These are phyloP conservation scores for Lutra lutra DNA, from an alignment of 2,797 vertebrate species.

Conservation along the genomic window DNA sequence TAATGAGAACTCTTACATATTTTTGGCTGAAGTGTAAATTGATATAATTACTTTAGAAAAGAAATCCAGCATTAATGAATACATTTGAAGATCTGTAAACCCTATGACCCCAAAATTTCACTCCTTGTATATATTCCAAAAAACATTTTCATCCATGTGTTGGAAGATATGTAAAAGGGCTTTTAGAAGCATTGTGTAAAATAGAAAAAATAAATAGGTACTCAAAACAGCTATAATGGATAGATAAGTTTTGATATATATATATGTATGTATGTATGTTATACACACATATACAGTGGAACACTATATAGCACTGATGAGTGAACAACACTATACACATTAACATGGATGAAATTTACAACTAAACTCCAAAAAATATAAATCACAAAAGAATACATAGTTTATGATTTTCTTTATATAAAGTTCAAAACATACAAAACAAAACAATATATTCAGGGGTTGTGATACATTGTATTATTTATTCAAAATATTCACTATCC, in stretches of 20 bases:
- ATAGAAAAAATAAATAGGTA: not conserved
- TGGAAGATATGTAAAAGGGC: not conserved
- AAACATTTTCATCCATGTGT: not conserved
- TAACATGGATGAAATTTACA: not conserved
- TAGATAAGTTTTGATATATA: not conserved
- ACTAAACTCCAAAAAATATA: not conserved
- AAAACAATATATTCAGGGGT: not conserved
- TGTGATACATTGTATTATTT: not conserved
- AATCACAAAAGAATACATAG: not conserved
- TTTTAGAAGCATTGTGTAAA: not conserved
- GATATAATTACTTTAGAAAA: not conserved
- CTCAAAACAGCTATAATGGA: not conserved
- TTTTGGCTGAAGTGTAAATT: not conserved
- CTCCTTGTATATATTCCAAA: not conserved
- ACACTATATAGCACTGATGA: not conserved
- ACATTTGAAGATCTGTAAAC: not conserved
- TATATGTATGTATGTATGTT: not conserved
- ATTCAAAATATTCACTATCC: not conserved
- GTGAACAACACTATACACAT: not conserved
- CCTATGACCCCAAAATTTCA: not conserved
- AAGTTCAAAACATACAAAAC: not conserved
- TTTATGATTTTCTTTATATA: conserved; percentile 29
- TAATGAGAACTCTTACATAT: not conserved
- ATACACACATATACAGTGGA: not conserved
- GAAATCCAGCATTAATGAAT: not conserved